phyloP scores from a whole-genome alignment of 2,888 invertebrate genomes.

The Drosophila colorata region DNA sequence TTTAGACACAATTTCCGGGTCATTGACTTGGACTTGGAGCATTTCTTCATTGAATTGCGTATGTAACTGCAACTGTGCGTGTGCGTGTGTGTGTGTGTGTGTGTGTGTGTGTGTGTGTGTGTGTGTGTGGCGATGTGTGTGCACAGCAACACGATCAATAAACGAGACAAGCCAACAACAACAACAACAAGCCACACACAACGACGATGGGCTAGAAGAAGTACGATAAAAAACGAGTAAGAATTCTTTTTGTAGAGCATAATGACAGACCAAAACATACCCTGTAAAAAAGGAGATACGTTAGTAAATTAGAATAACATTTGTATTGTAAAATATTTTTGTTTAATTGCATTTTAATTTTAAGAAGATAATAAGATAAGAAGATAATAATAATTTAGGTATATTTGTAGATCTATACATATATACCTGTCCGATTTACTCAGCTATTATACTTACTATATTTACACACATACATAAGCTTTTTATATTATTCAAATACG shows the following conservation, averaged over 20 bases:
- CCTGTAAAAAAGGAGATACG: slow-evolving; percentile 1
- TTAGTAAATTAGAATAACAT: too few species aligned
- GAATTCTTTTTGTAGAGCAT: slow-evolving; percentile 3
- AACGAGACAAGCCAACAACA: slow-evolving; percentile 76
- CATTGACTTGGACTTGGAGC: slow-evolving; percentile 84
- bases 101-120: slow-evolving; percentile 24
- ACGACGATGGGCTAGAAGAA: slow-evolving; percentile 77
- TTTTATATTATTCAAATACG: too few species aligned
- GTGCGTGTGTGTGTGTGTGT: slow-evolving; percentile 25
- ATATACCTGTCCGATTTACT: too few species aligned
- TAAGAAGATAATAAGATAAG: too few species aligned
- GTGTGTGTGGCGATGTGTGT: slow-evolving; percentile 59
- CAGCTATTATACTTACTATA: too few species aligned
- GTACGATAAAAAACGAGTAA: slow-evolving; percentile 68
- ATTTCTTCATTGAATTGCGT: slow-evolving; percentile 83
- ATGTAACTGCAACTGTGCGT: slow-evolving; percentile 76
- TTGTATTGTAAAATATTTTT: too few species aligned
- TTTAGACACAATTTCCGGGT: slow-evolving; percentile 85
- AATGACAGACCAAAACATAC: slow-evolving; percentile 12
- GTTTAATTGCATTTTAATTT: too few species aligned
- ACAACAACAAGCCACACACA: slow-evolving; percentile 67
- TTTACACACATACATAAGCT: too few species aligned
- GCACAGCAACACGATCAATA: slow-evolving; percentile 80
- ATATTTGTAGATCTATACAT: too few species aligned
- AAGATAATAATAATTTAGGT: too few species aligned